These are phyloP conservation scores for Galemys pyrenaicus DNA, from an alignment of 2,113 vertebrate genomes.

Conservation along the genomic window DNA sequence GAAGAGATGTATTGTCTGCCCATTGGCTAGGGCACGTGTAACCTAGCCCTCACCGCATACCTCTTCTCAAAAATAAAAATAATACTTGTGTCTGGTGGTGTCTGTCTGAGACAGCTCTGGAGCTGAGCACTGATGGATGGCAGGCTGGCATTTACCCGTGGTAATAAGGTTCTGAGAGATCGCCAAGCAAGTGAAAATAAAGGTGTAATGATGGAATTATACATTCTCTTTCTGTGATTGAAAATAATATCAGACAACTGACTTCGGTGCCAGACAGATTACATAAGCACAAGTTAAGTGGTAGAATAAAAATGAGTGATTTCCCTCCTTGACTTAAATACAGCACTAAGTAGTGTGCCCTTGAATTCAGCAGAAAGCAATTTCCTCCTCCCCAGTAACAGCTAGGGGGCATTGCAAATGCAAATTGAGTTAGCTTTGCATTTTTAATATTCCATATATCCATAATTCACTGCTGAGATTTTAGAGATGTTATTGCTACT, in stretches of 20 bases:
- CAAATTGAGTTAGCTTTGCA: slow-evolving; percentile 88
- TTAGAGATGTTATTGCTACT: slow-evolving; percentile 86
- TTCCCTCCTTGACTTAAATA: slow-evolving; percentile 87
- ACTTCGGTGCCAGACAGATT: slow-evolving; percentile 85
- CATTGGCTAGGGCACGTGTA: slow-evolving; percentile 44
- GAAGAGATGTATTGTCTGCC: neutral
- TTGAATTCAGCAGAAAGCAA: slow-evolving; percentile 88
- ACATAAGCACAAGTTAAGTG: slow-evolving; percentile 88
- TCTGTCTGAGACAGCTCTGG: slow-evolving; percentile 44
- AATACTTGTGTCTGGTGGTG: slow-evolving; percentile 3
- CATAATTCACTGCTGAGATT: slow-evolving; percentile 87
- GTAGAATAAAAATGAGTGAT: slow-evolving; percentile 90
- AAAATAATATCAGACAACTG: slow-evolving; percentile 87
- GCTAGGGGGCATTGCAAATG: slow-evolving; percentile 88
- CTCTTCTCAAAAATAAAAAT: slow-evolving; percentile 59
- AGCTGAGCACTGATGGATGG: slow-evolving; percentile 61
- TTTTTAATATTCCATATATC: slow-evolving; percentile 89
- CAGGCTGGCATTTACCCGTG: slow-evolving; percentile 75
- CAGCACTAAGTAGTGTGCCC: slow-evolving; percentile 86
- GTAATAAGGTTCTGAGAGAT: slow-evolving; percentile 73
- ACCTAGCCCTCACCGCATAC: slow-evolving; percentile 23
- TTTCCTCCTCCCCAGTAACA: slow-evolving; percentile 85
- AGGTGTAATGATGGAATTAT: slow-evolving; percentile 86
- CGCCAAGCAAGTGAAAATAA: slow-evolving; percentile 82
- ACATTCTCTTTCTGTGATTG: slow-evolving; percentile 84